Percentiles rank a stretch among this genome's conserved stretches.
Evolutionary conservation across 2,113 vertebrate genomes (phyloP).

Genomic region (Halcyon malimbica): DNA sequence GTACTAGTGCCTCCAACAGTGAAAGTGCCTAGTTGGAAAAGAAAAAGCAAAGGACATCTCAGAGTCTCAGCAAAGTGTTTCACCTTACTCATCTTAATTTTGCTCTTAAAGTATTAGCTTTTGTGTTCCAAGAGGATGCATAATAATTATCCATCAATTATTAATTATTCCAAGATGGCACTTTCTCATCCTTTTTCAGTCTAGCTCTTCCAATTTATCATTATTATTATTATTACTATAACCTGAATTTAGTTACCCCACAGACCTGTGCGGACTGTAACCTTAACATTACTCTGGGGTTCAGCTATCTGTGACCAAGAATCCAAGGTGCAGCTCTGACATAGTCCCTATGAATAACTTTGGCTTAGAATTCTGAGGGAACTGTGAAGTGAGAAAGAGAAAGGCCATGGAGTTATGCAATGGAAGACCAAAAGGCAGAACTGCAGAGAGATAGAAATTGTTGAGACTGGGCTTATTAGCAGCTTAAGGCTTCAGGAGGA

Average conservation of each 20-base stretch:
- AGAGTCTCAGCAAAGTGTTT: not conserved
- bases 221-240: no score
- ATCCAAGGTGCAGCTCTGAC: not conserved
- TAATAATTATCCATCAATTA: not conserved
- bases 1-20: not conserved
- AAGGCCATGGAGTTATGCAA: not conserved
- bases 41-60: not conserved
- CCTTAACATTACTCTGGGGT: not conserved
- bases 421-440: not conserved
- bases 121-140: not conserved
- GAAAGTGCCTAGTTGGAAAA: not conserved
- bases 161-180: not conserved
- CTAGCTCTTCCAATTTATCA: not conserved
- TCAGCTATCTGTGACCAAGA: not conserved
- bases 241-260: not conserved
- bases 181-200: not conserved
- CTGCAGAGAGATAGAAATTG: not conserved
- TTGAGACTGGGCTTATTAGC: not conserved
- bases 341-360: not conserved
- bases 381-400: not conserved
- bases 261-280: not conserved
- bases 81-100: not conserved
- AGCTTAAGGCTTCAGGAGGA: not conserved
- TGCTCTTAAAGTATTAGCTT: not conserved
- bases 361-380: not conserved